Base-by-base conservation (phyloP, 2,888 invertebrate species). In the Aproaerema taeniolella region DNA sequence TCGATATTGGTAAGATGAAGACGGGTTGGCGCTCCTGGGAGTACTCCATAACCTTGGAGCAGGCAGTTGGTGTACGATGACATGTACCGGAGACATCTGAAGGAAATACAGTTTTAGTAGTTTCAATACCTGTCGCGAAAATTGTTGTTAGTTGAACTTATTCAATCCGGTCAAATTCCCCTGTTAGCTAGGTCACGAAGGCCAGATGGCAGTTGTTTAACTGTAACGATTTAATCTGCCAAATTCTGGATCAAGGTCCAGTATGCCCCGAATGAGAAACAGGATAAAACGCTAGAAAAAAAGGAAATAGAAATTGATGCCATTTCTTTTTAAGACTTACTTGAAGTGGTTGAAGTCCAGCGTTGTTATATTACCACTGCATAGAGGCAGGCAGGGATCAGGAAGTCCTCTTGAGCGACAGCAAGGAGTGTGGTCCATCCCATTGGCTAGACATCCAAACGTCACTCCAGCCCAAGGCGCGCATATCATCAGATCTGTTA, bases 401-500 rank as follows among this genome's bases (percentile, higher is more conserved):
- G 95, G 94, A 17, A 95, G 87, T 0, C 95, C 95, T 36, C 93
- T 78, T 0, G 91, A 88, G 15, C 89, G 87, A 63, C 95, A 95
- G 74, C 95, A 95, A 0, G 92, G 91, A 0, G 93, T 92, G 69
- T 95, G 95, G 78, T 95, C 95, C 60, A 92, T 88, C 1, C 92
- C 92, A 51, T 95, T 93, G 30, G 93, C 91, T 42, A 95, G 81
- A 58, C 95, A 95, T 7, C 91, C 89, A 67, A 95, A 95, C 1
- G 94, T 93, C 16, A 91, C 91, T 2, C 92, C 90, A 0, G 94
- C 93, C 94, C 95, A 95, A 0, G 95, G 95, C 0, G 95, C 95
- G 73, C 95, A 95, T 29, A 95, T 94, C 93, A 95, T 95, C 65
- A 95, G 86, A 68, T 95, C 95, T 31, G 95, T 93, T 47, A 93